Conservation (phyloP, 2,888 invertebrate species). For the Amphipyra berbera region DNA sequence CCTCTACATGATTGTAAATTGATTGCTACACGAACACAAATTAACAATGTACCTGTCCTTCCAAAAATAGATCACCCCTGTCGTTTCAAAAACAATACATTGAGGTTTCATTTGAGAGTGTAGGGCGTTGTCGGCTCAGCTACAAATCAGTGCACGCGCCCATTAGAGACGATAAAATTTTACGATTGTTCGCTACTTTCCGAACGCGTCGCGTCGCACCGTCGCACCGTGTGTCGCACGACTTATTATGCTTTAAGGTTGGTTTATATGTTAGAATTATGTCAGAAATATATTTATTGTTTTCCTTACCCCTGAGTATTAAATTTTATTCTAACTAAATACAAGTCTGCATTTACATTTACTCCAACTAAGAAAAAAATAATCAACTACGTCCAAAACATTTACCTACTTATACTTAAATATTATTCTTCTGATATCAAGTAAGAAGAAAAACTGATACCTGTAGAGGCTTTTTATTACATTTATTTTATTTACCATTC, state of each 20-base stretch:
- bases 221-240: constrained; percentile 62
- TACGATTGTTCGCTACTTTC: constrained; percentile 80
- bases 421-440: too few species aligned
- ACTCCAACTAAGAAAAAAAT: too few species aligned
- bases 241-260: constrained; percentile 58
- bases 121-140: constrained; percentile 53
- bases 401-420: too few species aligned
- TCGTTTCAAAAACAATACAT: constrained; percentile 58
- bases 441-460: too few species aligned
- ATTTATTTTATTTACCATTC: too few species aligned
- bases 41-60: constrained; percentile 57
- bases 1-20: constrained; percentile 28
- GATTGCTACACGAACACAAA: constrained; percentile 36
- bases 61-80: constrained; percentile 54
- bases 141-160: constrained; percentile 80
- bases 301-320: too few species aligned
- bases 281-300: background rate
- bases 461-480: too few species aligned
- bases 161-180: constrained; percentile 87
- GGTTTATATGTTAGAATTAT: constrained; percentile 52
- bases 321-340: too few species aligned
- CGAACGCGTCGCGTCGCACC: constrained; percentile 66
- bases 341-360: too few species aligned
- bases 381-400: too few species aligned
- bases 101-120: constrained; percentile 63